Conservation (phyloP, 2,888 invertebrate genomes). For the Amiota minor region DNA sequence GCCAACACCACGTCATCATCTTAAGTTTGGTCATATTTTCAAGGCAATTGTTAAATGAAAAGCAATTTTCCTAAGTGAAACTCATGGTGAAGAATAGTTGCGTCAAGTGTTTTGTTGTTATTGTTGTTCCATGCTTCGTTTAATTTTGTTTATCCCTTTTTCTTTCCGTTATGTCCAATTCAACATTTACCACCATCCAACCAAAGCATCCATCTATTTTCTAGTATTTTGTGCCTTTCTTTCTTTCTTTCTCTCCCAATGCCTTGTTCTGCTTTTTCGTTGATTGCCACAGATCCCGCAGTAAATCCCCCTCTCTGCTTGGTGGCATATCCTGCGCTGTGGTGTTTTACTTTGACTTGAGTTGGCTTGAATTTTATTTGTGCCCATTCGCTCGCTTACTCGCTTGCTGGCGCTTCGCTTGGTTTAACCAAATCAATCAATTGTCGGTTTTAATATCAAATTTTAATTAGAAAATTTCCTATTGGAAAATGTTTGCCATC, state of each 20-base stretch:
- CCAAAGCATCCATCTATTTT: background rate
- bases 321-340: too few species aligned
- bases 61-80: constrained; percentile 55
- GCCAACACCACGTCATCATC: background rate
- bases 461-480: constrained; percentile 59
- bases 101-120: constrained; percentile 58
- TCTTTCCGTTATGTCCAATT: background rate
- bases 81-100: constrained; percentile 55
- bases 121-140: constrained; percentile 52
- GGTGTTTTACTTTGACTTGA: too few species aligned
- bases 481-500: constrained; percentile 31
- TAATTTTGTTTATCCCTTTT: background rate
- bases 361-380: too few species aligned
- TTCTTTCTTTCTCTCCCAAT: background rate
- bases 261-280: background rate
- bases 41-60: constrained; percentile 48
- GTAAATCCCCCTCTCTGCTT: too few species aligned
- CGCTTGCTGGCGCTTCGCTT: constrained; percentile 30
- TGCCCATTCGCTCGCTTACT: background rate
- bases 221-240: background rate
- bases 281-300: too few species aligned
- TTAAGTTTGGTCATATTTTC: constrained; percentile 3
- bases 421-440: constrained; percentile 61
- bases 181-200: too few species aligned
- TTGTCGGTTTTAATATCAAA: constrained; percentile 57